These are phyloP conservation scores for Merops nubicus DNA, from an alignment of 2,113 vertebrate genomes.

Conservation along the genomic window DNA sequence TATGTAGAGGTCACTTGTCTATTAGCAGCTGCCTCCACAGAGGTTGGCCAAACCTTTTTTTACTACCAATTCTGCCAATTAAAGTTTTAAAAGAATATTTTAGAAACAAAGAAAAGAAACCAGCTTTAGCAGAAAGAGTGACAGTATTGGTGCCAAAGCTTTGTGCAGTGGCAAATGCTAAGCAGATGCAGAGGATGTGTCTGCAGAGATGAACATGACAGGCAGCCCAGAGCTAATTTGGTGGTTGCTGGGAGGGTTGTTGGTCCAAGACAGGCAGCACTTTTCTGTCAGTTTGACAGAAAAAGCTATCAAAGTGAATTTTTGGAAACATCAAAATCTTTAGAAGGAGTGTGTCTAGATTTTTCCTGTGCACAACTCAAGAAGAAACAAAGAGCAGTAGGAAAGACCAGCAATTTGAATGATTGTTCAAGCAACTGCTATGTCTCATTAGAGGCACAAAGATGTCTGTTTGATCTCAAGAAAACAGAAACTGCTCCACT, in stretches of 20 bases:
- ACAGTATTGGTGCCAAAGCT: background rate
- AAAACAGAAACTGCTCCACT: background rate
- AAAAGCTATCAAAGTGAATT: background rate
- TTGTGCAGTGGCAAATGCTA: background rate
- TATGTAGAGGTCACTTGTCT: background rate
- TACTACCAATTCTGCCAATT: background rate
- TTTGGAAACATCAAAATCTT: background rate
- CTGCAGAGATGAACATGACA: background rate
- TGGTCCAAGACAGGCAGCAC: background rate
- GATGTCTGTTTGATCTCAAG: background rate
- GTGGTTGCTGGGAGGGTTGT: background rate
- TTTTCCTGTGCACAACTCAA: background rate
- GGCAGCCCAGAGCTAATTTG: background rate
- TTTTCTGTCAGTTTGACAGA: too few species aligned
- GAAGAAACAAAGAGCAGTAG: background rate
- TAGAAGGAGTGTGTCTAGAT: background rate
- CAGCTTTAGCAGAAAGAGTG: background rate
- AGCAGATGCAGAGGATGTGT: background rate
- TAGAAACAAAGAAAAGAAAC: background rate
- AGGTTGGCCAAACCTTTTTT: background rate
- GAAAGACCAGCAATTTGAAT: background rate
- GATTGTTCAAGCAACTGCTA: background rate
- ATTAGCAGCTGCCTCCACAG: background rate
- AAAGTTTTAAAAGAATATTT: background rate
- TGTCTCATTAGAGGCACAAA: background rate